Base-by-base conservation (phyloP, 2,113 vertebrate genomes). In the Podocnemis expansa region DNA sequence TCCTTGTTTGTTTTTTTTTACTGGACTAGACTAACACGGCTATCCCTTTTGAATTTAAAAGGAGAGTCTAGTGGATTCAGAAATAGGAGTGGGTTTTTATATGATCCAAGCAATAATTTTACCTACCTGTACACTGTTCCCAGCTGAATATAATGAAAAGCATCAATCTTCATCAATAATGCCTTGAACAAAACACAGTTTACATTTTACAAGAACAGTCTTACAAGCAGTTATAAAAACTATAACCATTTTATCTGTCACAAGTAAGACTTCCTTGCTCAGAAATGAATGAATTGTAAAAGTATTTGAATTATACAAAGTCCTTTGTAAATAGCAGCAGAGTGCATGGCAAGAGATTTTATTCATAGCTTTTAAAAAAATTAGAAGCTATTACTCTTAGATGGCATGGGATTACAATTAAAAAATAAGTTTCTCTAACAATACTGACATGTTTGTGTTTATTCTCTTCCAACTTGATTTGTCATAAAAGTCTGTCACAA, bases 101-200 rank as follows among this genome's bases (percentile, higher is more conserved):
- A 58, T 54, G 31, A 43, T 14, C 2, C 25, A 78, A 55, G 54
- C 89, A 95, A 43, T 43, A 51, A 82, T 58, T 38, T 96, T 82
- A 98, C 99, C 96, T 95, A 98, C 98, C 98, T 98, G 91, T 98
- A 98, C 58, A 98, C 98, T 6, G 98, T 98, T 87, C 98, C 98
- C 88, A 98, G 92, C 91, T 99, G 99, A 96, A 99, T 99, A 89
- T 99, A 99, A 97, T 99, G 99, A 97, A 99, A 99, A 70, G 99
- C 99, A 97, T 99, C 99, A 0, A 99, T 99, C 99, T 99, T 99
- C 99, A 99, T 99, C 97, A 99, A 96, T 87, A 99, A 97, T 0
- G 98, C 99, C 99, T 99, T 94, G 78, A 41, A 80, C 79, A 56
- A 93, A 52, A 84, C 4, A 96, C 14, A 54, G 6, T 0, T 24